Conservation (phyloP, 2,888 invertebrate genomes). For the Unio pictorum region DNA sequence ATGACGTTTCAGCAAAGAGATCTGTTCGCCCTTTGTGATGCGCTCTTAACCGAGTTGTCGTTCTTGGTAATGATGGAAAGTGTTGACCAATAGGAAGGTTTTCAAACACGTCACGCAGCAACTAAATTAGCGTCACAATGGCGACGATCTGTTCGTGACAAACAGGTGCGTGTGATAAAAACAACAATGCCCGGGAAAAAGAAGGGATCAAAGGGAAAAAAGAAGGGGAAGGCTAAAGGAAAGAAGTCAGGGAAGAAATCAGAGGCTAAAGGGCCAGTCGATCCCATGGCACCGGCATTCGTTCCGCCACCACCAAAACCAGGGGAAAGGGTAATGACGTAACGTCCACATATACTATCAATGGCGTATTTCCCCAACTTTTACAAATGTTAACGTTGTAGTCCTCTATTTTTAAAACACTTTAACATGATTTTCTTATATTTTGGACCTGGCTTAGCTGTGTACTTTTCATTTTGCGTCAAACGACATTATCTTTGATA, state of each 20-base stretch:
- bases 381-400: no score
- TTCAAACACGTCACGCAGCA: slow-evolving; percentile 40
- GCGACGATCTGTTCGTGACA: slow-evolving; percentile 30
- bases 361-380: no score
- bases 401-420: no score
- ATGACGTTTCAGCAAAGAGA: no score
- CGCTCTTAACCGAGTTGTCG: neutral
- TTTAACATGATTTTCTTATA: no score
- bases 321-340: slow-evolving; percentile 49
- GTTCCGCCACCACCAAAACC: slow-evolving; percentile 58
- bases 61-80: no score
- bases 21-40: no score
- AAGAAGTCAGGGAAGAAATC: slow-evolving; percentile 26
- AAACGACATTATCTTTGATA: no score
- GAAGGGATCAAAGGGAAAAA: slow-evolving; percentile 38
- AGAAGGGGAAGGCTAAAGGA: slow-evolving; percentile 33
- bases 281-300: slow-evolving; percentile 44
- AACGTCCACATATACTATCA: no score
- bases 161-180: slow-evolving; percentile 19
- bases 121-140: slow-evolving; percentile 52
- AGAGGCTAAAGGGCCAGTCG: slow-evolving; percentile 22
- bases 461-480: no score
- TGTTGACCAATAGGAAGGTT: no score
- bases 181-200: slow-evolving; percentile 40
- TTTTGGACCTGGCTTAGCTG: no score